Base-by-base conservation (phyloP, 2,797 vertebrate species). In the Fistularia tabacaria region DNA sequence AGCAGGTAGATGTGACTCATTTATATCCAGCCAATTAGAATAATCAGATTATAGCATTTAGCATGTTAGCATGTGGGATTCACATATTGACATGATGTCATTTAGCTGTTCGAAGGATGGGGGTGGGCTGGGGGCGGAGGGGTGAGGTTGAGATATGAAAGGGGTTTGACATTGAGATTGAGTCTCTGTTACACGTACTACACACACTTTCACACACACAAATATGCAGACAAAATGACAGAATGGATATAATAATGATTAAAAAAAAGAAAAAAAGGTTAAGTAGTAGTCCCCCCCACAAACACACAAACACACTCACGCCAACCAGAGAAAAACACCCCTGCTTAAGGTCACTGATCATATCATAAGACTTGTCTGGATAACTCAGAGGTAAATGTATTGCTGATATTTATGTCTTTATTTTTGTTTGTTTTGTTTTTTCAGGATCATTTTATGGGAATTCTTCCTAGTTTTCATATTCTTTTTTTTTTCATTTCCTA, bases 101-200 rank as follows among this genome's bases (percentile, higher is more conserved):
- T 65, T 25, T 25, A 25, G 25, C 25, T 25, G 25, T 25, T 25
- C 5, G 5, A 25, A 25, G 25, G 25, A 25, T 25, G 25, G 25
- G 25, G 25, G 25, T 25, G 72, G 72, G 69, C 68, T 66, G 62
- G 64, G 62, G 62, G 65, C 15, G 75, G 48, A 6, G 52, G 13
- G 6, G 64, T 40, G 66, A 71, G 54, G 59, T 64, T 8, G 39
- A 50, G 71, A 62, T 65, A 82, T 85, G 79, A 72, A 80, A 84
- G 74, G 73, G 73, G 60, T 71, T 71, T 79, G 81, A 79, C 83
- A 82, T 85, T 82, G 81, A 79, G 72, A 55, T 1, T 41, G 61
- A 46, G 66, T 53, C 13, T 55, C 25, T 48, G 59, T 60, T 53
- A n/a, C n/a, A n/a, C n/a, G 14, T 41, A 15, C 38, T 41, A 37